Evolutionary conservation across 2,797 vertebrate genomes (phyloP), one percentile per base, ranked within the genome.

Genomic region (Ptychobarbus kaznakovi): DNA sequence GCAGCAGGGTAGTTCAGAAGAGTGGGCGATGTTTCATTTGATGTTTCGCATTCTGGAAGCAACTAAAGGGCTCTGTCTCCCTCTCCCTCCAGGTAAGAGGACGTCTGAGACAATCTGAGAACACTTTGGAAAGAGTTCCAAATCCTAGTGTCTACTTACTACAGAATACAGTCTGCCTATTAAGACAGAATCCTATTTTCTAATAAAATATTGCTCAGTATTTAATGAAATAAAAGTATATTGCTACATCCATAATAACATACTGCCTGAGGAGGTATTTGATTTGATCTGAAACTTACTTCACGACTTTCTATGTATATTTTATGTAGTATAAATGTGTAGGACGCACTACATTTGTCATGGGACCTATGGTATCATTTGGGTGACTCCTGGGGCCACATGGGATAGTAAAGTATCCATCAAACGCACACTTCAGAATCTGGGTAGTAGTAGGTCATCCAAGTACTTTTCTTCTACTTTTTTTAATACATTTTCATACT

Each of bases 31-130:
- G 87, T 97, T 99, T 93, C 96, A 97, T 89, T 91, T 96, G 90
- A 97, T 99, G 97, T 95, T 95, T 91, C 96, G 94, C 61, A 97
- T 98, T 92, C 92, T 97, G 91, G 96, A 98, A 92, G 97, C 97
- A 85, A 94, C 95, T 35, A 93, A 89, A 84, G 94, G 93, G 80
- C 95, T 98, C 89, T 97, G 95, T 90, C 85, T 99, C 82, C 98
- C 98, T 78, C 94, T 99, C 83, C 98, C 98, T 89, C 97, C 97
- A 9, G 97, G 98, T 99, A 93, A 91, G 91, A 88, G 15, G 35
- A 81, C 15, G n/a, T n/a, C 75, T 18, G 16, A 49, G 35, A 46
- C 38, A 49, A 40, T 81, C 46, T 82, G 40, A 35, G 12, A 8
- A 51, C 70, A 75, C 49, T 83, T 83, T 28, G 53, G 28, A 53